These are phyloP conservation scores for Clarias laeviceps DNA, from an alignment of 2,797 vertebrate genomes.

Conservation along the genomic window DNA sequence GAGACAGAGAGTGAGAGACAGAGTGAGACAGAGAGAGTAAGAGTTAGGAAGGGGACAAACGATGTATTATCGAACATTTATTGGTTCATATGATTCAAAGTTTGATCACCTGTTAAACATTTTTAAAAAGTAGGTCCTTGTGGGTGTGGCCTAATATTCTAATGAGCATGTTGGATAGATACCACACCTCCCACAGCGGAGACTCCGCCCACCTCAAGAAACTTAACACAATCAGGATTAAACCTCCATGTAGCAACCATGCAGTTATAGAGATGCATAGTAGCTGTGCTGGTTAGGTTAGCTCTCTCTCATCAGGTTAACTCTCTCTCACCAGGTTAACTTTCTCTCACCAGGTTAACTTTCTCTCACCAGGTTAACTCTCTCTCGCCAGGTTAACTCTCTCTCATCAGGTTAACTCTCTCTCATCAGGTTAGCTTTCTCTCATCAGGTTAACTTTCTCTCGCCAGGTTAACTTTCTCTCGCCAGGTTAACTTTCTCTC, in stretches of 20 bases:
- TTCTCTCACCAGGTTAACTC: background rate
- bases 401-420: too few species aligned
- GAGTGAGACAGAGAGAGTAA: background rate
- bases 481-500: too few species aligned
- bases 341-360: background rate
- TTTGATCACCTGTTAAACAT: background rate
- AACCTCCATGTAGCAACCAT: background rate
- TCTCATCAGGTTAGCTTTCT: background rate
- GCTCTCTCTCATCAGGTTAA: background rate
- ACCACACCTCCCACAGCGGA: too few species aligned
- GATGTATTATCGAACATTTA: background rate
- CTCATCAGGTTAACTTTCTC: too few species aligned
- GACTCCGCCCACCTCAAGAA: background rate
- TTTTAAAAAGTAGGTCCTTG: background rate
- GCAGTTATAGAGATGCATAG: background rate
- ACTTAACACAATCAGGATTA: background rate
- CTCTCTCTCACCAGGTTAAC: too few species aligned
- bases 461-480: background rate
- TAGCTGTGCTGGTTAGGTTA: background rate
- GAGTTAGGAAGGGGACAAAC: too few species aligned
- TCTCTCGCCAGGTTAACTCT: background rate
- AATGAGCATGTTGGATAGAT: background rate
- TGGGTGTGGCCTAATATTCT: conserved; percentile 10
- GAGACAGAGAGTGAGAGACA: background rate
- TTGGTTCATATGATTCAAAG: background rate